Base-by-base conservation (phyloP, 2,888 invertebrate species). In the Drosophila lutescens region DNA sequence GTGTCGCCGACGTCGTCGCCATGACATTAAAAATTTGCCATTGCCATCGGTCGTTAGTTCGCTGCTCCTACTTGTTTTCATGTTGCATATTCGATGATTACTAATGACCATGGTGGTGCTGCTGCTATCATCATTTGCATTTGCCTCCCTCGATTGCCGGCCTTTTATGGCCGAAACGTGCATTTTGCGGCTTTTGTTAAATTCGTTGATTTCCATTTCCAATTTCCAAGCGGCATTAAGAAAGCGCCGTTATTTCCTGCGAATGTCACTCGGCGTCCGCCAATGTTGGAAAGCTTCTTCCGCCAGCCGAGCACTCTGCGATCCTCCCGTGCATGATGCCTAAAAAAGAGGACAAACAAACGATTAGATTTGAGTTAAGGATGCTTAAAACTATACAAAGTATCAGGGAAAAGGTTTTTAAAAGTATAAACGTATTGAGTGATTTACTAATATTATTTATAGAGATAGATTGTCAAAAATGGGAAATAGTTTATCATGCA, bases 1-100 rank as follows among this genome's bases (percentile, higher is more conserved):
- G 68, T 76, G 78, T 44, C 89, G 86, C 17, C 83, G 88, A 63
- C 83, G 89, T 65, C 88, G 83, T 85, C 88, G 72, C 83, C 83
- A 82, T 61, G 88, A 79, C 88, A 89, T 85, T 89, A 81, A 79
- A 69, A 78, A 66, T 61, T 72, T 90, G 75, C 63, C 79, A 60
- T 46, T 74, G 66, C 74, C 74, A 74, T 70, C 75, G 78, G 60
- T 76, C 36, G 56, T 38, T 38, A 67, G 32, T 66, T 36, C 23
- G 58, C 44, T 70, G 51, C 47, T 63, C 72, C 32, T 63, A 55
- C 34, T 63, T 13, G 36, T 63, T 30, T 20, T 66, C 56, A 60
- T 59, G 67, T 53, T 50, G 60, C 86, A 74, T 74, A 77, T 65
- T 83, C 84, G 67, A 62, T 75, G 75, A 54, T 70, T 77, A 65